Conservation (phyloP, 2,113 vertebrate species). For the Spea bombifrons region DNA sequence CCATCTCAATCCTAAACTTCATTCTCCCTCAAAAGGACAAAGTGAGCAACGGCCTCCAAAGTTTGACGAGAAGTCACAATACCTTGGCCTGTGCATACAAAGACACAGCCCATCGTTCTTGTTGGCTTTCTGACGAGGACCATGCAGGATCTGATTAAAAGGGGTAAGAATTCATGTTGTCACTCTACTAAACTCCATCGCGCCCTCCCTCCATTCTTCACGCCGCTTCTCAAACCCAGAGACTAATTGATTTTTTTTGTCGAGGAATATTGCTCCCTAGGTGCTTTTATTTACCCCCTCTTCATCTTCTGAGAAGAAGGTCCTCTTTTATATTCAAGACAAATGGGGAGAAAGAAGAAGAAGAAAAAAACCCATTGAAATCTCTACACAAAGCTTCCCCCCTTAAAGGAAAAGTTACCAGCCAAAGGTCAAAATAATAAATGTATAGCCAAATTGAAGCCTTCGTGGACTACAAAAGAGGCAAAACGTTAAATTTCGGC, state of each 20-base stretch:
- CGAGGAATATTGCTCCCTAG: constrained; percentile 69
- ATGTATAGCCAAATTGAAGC: constrained; percentile 80
- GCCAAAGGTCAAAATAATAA: constrained; percentile 86
- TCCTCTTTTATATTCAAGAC: constrained; percentile 49
- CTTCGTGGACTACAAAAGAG: constrained; percentile 67
- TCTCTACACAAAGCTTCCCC: constrained; percentile 67
- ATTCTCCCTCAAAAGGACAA: constrained; percentile 3
- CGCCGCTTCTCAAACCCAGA: constrained; percentile 66
- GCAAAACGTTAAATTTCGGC: constrained; percentile 78
- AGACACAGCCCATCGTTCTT: constrained; percentile 39
- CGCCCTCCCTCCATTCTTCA: constrained; percentile 47
- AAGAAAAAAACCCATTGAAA: constrained; percentile 53
- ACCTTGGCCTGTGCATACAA: constrained; percentile 30
- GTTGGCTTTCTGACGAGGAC: constrained; percentile 52
- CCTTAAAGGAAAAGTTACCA: constrained; percentile 56
- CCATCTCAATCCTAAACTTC: too few species aligned
- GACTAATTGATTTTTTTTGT: constrained; percentile 80
- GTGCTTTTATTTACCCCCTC: constrained; percentile 57
- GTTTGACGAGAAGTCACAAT: constrained; percentile 10
- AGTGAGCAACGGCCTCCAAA: constrained; percentile 8
- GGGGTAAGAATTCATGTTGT: constrained; percentile 56
- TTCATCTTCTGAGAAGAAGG: constrained; percentile 69
- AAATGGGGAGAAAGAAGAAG: constrained; percentile 36
- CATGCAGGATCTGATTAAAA: constrained; percentile 67
- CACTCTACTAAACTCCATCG: constrained; percentile 50